Evolutionary conservation across 2,797 vertebrate genomes (phyloP), one percentile per base, ranked within the genome.

Genomic region (Allobates femoralis): DNA sequence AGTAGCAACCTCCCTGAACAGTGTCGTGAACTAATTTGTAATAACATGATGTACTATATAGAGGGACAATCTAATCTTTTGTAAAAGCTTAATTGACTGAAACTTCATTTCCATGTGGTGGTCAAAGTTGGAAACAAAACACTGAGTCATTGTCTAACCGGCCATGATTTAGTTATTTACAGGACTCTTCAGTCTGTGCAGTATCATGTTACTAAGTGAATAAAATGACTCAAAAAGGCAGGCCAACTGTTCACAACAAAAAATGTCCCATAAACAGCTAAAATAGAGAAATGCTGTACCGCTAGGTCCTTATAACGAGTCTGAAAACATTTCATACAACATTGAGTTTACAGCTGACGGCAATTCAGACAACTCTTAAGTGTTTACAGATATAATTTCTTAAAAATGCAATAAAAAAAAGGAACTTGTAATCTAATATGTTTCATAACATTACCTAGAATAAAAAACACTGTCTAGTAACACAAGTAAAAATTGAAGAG

Each of bases 101-200:
- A 87, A 87, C 73, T 26, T 83, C 81, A 83, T 87, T 87, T 87
- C 85, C 80, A 87, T 71, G 74, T 51, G 74, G 80, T 87, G 80
- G 85, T 83, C 85, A 78, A 78, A 76, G 85, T 34, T 78, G 51
- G 71, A 71, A 83, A 83, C 55, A 87, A 66, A 81, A 87, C 85
- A 87, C 85, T 87, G 74, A 83, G 60, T 87, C 85, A 87, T 87
- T 87, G 80, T 83, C 74, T 58, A 58, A 69, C 69, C 7, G 32
- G 30, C 51, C 62, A 87, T 60, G 74, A 82, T 83, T 83, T 55
- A 78, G 69, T 87, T 87, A 87, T 86, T 86, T 83, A 79, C 74
- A 71, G 46, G 62, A 55, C 76, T 60, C 32, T 60, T 83, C 34
- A 32, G 51, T 55, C 14, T 55, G 26, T 83, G 37, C 19, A 5